phyloP scores from a whole-genome alignment of 2,797 vertebrate genomes.

The Fistularia tabacaria region DNA sequence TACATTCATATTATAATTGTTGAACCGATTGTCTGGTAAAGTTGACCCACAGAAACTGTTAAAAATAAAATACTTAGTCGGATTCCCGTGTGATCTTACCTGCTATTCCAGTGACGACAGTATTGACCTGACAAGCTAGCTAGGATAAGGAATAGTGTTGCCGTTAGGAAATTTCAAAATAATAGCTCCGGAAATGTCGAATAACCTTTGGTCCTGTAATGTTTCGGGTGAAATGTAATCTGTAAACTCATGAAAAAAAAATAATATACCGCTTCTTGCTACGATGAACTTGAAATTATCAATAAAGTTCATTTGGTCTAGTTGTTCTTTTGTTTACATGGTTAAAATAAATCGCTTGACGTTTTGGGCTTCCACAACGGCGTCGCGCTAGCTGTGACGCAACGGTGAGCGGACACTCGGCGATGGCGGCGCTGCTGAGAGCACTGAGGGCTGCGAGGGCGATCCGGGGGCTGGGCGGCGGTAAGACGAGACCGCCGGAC shows the following conservation, averaged over 20 bases:
- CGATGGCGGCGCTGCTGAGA: conserved; percentile 78
- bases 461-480: conserved; percentile 60
- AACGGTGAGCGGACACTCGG: conserved; percentile 17
- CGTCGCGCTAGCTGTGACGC: conserved; percentile 23
- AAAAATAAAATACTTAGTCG: too few relatives aligned
- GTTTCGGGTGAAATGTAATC: too few relatives aligned
- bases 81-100: background rate
- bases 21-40: too few relatives aligned
- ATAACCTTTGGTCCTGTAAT: background rate
- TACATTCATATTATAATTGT: too few relatives aligned
- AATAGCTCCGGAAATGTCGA: background rate
- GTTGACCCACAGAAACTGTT: too few relatives aligned
- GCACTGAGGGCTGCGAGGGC: conserved; percentile 65
- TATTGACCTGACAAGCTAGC: background rate
- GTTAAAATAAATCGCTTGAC: background rate
- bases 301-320: too few relatives aligned
- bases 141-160: background rate
- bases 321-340: too few relatives aligned
- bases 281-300: too few relatives aligned
- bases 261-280: too few relatives aligned
- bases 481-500: conserved; percentile 37
- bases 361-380: background rate
- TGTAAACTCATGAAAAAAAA: too few relatives aligned
- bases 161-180: conserved; percentile 40
- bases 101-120: background rate